Evolutionary conservation across 1,140 invertebrate species (phyloP).

Genomic region (Mya arenaria): DNA sequence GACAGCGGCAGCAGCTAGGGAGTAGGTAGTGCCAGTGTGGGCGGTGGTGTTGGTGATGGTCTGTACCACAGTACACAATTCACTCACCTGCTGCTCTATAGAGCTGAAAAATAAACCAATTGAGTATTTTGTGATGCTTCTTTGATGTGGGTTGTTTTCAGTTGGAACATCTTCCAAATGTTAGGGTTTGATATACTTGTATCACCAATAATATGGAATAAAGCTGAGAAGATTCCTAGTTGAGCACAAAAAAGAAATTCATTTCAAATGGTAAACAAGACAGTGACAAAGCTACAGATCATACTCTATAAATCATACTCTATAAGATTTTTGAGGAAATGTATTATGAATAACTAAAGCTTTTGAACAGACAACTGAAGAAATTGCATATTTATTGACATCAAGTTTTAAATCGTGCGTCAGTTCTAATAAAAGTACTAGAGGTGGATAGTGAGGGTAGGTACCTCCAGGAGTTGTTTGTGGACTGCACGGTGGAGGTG

Average conservation of each 20-base stretch:
- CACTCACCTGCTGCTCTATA: constrained; percentile 71
- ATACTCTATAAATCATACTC: no score
- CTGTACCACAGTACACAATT: constrained; percentile 69
- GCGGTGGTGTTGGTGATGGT: constrained; percentile 72
- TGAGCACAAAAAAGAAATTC: no score
- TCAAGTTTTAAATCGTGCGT: no score
- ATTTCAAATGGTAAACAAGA: no score
- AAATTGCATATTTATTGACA: no score
- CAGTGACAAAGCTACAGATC: no score
- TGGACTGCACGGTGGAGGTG: constrained; percentile 70
- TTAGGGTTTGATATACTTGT: background rate
- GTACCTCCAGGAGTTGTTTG: constrained; percentile 71
- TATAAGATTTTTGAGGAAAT: no score
- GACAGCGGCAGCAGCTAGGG: constrained; percentile 63
- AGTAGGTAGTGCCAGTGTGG: constrained; percentile 60
- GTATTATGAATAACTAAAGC: no score
- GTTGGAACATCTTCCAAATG: background rate
- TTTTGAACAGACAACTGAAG: no score
- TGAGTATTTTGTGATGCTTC: background rate
- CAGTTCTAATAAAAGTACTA: no score
- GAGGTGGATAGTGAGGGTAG: no score
- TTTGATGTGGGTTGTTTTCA: background rate
- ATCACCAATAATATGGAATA: background rate
- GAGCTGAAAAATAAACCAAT: constrained; percentile 59
- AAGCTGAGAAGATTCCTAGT: no score